Evolutionary conservation across 2,888 invertebrate genomes (phyloP).

Genomic region (Villa cingulata): DNA sequence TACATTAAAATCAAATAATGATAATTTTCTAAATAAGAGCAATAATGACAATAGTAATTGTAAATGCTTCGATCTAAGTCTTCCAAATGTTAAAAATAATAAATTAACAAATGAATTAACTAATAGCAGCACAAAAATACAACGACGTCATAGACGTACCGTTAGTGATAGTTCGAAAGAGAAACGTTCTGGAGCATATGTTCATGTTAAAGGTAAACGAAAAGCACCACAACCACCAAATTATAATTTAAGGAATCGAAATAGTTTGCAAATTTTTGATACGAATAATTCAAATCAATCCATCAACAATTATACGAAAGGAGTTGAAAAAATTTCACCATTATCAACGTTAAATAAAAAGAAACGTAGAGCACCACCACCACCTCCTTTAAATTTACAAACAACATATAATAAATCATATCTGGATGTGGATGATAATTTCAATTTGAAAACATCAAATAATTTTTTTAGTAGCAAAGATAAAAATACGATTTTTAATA

Average conservation of each 20-base stretch:
- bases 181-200: slow-evolving; percentile 42
- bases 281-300: background rate
- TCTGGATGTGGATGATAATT: slow-evolving; percentile 8
- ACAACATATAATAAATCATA: slow-evolving; percentile 21
- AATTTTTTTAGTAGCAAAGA: slow-evolving; percentile 14
- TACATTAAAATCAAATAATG: slow-evolving; percentile 6
- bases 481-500: slow-evolving; percentile 14
- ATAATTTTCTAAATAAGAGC: too few species aligned
- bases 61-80: slow-evolving; percentile 25
- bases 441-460: slow-evolving; percentile 3
- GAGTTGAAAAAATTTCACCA: slow-evolving; percentile 9
- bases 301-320: slow-evolving; percentile 9
- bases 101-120: background rate
- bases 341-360: slow-evolving; percentile 23
- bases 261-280: background rate
- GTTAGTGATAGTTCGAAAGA: slow-evolving; percentile 48
- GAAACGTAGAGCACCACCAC: slow-evolving; percentile 29
- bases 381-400: slow-evolving; percentile 18
- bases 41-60: too few species aligned
- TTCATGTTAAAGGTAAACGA: slow-evolving; percentile 62
- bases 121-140: slow-evolving; percentile 14
- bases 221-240: slow-evolving; percentile 57
- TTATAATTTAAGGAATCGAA: background rate
- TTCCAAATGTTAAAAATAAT: slow-evolving; percentile 23
- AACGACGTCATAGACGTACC: slow-evolving; percentile 41